Evolutionary conservation across 2,113 vertebrate genomes (phyloP).

Genomic region (Columba janthina): DNA sequence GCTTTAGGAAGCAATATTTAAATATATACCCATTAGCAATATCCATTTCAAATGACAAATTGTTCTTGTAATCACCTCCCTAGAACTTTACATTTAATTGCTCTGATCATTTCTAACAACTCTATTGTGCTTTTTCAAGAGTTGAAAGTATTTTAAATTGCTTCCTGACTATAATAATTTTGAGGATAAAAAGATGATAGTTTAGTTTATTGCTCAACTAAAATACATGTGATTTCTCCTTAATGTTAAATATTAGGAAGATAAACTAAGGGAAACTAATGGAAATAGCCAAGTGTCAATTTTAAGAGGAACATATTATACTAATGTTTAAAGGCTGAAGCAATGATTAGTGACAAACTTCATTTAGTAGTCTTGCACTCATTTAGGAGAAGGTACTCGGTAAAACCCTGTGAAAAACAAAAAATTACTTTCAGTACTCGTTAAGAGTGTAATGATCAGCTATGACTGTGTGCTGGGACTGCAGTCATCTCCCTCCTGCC

Average conservation of each 20-base stretch:
- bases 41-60: conserved; percentile 65
- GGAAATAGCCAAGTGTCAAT: neutral
- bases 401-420: neutral
- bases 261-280: conserved; percentile 1
- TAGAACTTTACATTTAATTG: conserved; percentile 58
- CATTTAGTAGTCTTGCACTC: neutral
- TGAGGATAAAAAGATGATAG: conserved; percentile 15
- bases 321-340: neutral
- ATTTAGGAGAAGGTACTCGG: neutral
- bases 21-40: conserved; percentile 52
- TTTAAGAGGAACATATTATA: neutral
- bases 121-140: conserved; percentile 37
- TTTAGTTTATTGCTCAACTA: conserved; percentile 1
- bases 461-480: neutral
- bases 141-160: conserved; percentile 49
- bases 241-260: neutral
- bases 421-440: neutral
- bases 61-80: conserved; percentile 63
- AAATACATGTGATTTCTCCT: conserved; percentile 19
- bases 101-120: conserved; percentile 51
- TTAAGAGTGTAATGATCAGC: neutral
- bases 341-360: neutral
- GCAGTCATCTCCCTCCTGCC: neutral
- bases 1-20: conserved; percentile 63
- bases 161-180: conserved; percentile 47